Percentiles rank a stretch among this genome's conserved stretches.
phyloP scores from a whole-genome alignment of 1,140 invertebrate genomes.

The Diorhabda carinulata region DNA sequence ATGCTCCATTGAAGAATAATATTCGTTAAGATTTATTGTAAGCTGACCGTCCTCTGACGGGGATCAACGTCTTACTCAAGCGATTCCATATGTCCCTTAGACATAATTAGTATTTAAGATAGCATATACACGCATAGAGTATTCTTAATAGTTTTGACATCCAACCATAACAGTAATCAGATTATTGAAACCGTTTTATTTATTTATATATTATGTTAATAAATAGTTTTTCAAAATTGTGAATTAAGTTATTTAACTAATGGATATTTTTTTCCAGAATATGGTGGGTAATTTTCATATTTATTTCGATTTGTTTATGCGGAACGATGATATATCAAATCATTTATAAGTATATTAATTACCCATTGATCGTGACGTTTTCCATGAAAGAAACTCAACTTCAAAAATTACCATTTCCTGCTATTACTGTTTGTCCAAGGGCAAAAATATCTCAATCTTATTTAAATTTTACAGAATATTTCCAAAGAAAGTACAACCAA shows the following conservation, averaged over 20 bases:
- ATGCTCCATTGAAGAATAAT: too few relatives aligned
- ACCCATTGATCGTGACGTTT: conserved; percentile 56
- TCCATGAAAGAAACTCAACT: conserved; percentile 51
- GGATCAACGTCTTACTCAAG: too few relatives aligned
- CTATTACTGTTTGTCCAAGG: conserved; percentile 54
- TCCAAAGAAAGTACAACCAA: conserved; percentile 46
- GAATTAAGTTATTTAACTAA: background rate
- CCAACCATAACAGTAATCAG: too few relatives aligned
- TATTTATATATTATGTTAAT: too few relatives aligned
- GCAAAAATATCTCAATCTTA: conserved; percentile 38
- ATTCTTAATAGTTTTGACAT: too few relatives aligned
- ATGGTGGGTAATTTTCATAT: conserved; percentile 16
- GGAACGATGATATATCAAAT: conserved; percentile 39
- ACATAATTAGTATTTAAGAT: too few relatives aligned
- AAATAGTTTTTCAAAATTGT: too few relatives aligned
- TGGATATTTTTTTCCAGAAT: conserved; percentile 13
- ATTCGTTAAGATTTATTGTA: background rate
- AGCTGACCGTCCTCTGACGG: too few relatives aligned
- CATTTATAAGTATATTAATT: conserved; percentile 52
- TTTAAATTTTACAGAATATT: conserved; percentile 44
- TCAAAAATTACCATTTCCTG: conserved; percentile 55
- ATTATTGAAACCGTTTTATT: too few relatives aligned
- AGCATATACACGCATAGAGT: too few relatives aligned
- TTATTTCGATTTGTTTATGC: conserved; percentile 6
- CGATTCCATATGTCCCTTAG: too few relatives aligned